Evolutionary conservation across 1,140 invertebrate species (phyloP), one percentile per base, ranked within the genome.

Genomic region (Heliconius eleuchia): DNA sequence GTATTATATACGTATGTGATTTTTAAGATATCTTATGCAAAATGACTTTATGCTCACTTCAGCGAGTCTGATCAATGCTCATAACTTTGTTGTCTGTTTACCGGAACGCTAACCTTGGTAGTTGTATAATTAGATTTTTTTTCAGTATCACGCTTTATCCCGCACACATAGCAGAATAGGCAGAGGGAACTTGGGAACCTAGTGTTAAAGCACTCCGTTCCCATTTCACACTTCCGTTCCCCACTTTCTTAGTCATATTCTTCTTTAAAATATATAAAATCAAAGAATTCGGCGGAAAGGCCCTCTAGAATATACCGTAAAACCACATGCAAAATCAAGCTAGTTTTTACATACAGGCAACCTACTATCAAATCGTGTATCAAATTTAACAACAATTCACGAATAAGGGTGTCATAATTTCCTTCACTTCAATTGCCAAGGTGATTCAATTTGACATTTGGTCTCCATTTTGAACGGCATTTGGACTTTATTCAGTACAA

Each of bases 341-440:
- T 52, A 1, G 4, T 19, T 52, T 52, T 19, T 52, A 52, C 50
- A 52, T 52, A 52, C 6, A 52, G 16, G 2, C 6, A 19, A 27
- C 19, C 16, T 27, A 66, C n/a, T 55, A 74, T 46, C 50, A 30
- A 52, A 66, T 76, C 74, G 57, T 71, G 74, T 19, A 46, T 70
- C 23, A 66, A 66, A 66, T 30, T 30, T 6, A 66, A n/a, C 42
- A 66, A 76, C 57, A 27, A 42, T 60, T 71, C 42, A 71, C 42
- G 74, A 76, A 70, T 70, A 76, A 66, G 60, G 74, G 74, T 76
- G 74, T 71, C 74, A 76, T 66, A 78, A 60, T 57, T 34, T 78
- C 76, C 76, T 73, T 78, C 71, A 73, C 71, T 73, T 73, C 50
- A 78, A 73, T 73, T 78, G 76, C 42, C 76, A 78, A 78, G 76